phyloP scores from a whole-genome alignment of 2,113 vertebrate species.

The Gymnorhina tibicen region DNA sequence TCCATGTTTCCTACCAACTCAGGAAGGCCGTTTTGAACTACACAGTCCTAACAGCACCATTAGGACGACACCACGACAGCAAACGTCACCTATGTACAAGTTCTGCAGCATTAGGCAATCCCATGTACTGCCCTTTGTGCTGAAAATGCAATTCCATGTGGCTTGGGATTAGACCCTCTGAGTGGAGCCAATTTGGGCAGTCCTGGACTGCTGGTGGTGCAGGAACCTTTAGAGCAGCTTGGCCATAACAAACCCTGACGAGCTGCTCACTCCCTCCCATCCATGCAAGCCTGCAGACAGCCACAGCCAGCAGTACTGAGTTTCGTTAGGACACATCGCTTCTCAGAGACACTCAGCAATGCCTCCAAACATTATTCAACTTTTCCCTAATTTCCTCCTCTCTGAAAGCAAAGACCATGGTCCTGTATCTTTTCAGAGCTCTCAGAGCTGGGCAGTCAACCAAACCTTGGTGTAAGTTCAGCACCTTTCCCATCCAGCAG shows the following conservation, averaged over 20 bases:
- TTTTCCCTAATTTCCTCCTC: neutral
- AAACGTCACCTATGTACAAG: neutral
- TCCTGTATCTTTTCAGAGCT: neutral
- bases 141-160: neutral
- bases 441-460: neutral
- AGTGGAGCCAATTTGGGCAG: neutral
- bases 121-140: neutral
- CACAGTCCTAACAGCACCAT: neutral
- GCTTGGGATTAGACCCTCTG: neutral
- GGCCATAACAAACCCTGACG: neutral
- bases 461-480: neutral
- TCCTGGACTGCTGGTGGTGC: neutral
- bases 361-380: neutral
- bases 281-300: neutral
- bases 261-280: neutral
- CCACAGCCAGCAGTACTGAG: neutral
- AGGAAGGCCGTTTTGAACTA: neutral
- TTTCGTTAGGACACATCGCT: neutral
- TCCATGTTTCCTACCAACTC: neutral
- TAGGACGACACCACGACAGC: rapidly evolving
- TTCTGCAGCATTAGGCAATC: neutral
- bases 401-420: neutral
- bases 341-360: neutral
- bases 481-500: neutral
- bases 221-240: neutral